phyloP scores from a whole-genome alignment of 2,888 invertebrate genomes.

The Rotaria magnacalcarata region DNA sequence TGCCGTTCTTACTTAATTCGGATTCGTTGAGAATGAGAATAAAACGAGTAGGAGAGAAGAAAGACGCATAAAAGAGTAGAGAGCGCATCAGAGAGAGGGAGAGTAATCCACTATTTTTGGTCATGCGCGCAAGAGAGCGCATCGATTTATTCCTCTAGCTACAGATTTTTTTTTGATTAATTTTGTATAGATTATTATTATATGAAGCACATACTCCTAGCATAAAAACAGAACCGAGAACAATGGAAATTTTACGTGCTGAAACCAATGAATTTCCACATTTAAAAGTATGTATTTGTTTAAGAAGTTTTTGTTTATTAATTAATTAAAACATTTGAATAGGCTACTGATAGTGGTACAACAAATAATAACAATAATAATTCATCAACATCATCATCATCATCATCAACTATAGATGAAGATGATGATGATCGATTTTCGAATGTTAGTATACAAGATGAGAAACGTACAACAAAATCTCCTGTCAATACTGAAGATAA shows the following conservation, averaged over 20 bases:
- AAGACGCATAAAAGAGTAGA: not conserved
- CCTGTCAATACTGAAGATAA: not conserved
- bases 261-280: slow-evolving; percentile 18
- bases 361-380: not conserved
- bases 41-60: not conserved
- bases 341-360: not conserved
- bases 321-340: not conserved
- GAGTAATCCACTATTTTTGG: slow-evolving; percentile 5
- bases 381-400: not conserved
- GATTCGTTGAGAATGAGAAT: slow-evolving; percentile 18
- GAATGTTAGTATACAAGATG: not conserved
- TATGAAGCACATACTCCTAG: not conserved
- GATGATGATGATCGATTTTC: slow-evolving; percentile 6
- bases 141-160: not conserved
- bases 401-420: not conserved
- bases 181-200: slow-evolving; percentile 26
- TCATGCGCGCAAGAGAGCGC: not conserved
- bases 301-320: not conserved
- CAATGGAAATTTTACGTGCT: slow-evolving; percentile 19
- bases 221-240: not conserved
- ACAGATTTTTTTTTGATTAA: slow-evolving; percentile 18
- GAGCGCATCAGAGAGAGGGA: not conserved
- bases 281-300: not conserved
- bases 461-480: not conserved
- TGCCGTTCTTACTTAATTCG: slow-evolving; percentile 16